A percentile compares a stretch with the other conserved stretches of the same genome.
Evolutionary conservation across 2,888 invertebrate species (phyloP).

Genomic region (Aleiodes leptofemur): DNA sequence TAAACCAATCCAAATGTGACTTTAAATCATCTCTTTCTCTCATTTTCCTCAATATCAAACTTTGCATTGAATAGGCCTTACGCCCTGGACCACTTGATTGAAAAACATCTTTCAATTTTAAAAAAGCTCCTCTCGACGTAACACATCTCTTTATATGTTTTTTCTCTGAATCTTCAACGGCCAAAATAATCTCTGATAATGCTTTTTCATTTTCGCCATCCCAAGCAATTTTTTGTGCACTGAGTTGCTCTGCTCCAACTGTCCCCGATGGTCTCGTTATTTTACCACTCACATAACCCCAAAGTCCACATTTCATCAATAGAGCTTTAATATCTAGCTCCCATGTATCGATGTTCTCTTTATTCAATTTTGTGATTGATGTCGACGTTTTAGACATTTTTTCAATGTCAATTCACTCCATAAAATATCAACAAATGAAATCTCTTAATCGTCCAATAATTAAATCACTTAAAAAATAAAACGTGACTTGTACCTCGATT

Average conservation of each 20-base stretch:
- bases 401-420: too few species aligned
- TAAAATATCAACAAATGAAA: too few species aligned
- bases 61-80: constrained; percentile 30
- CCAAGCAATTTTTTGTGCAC: background rate
- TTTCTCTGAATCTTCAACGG: background rate
- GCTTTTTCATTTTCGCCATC: background rate
- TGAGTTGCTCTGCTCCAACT: background rate
- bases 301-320: background rate
- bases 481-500: too few species aligned
- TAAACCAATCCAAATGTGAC: constrained; percentile 37
- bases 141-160: constrained; percentile 11
- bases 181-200: background rate
- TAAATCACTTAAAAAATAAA: too few species aligned
- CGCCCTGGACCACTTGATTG: constrained; percentile 34
- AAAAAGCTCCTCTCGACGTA: constrained; percentile 23
- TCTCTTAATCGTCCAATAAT: too few species aligned
- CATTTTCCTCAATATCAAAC: constrained; percentile 18
- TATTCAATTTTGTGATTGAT: background rate
- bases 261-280: background rate
- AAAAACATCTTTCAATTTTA: constrained; percentile 31
- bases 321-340: background rate
- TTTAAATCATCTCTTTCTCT: constrained; percentile 36
- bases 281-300: background rate
- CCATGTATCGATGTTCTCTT: constrained; percentile 7
- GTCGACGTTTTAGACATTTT: constrained; percentile 6